Percentiles rank a stretch among this genome's conserved stretches.
Evolutionary conservation across 2,888 invertebrate genomes (phyloP).

Genomic region (Ormia ochracea): DNA sequence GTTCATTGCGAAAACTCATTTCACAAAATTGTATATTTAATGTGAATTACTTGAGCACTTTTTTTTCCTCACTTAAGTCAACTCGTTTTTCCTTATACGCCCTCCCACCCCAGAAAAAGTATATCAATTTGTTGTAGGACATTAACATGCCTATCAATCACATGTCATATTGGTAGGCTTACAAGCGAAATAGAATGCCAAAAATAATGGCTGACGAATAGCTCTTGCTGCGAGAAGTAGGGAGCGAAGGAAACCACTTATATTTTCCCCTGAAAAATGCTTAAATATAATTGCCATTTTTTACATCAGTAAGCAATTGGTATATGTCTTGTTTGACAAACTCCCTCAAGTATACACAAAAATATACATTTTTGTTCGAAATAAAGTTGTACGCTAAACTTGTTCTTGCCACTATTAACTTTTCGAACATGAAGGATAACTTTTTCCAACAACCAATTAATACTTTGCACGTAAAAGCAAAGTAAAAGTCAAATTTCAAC

Average conservation of each 20-base stretch:
- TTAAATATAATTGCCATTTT: not conserved
- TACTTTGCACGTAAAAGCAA: conserved; percentile 23
- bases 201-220: not conserved
- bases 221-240: not conserved
- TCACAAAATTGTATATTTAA: too few relatives aligned
- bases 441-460: conserved; percentile 6
- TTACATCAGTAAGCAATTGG: not conserved
- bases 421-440: not conserved
- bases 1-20: too few relatives aligned
- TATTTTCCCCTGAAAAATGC: not conserved
- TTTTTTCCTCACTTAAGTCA: too few relatives aligned
- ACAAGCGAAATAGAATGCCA: conserved; percentile 6
- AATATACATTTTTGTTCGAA: too few relatives aligned
- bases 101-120: too few relatives aligned
- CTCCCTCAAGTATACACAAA: not conserved
- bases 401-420: not conserved
- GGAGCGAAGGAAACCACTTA: not conserved
- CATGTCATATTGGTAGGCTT: conserved; percentile 14
- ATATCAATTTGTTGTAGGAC: conserved; percentile 17
- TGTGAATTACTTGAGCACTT: too few relatives aligned
- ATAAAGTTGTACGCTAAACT: too few relatives aligned
- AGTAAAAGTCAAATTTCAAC: not conserved
- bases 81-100: too few relatives aligned
- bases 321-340: not conserved
- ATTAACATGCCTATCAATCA: conserved; percentile 39